These are phyloP conservation scores for Saguinus imperator DNA, from an alignment of 2,113 vertebrate genomes.

Conservation along the genomic window DNA sequence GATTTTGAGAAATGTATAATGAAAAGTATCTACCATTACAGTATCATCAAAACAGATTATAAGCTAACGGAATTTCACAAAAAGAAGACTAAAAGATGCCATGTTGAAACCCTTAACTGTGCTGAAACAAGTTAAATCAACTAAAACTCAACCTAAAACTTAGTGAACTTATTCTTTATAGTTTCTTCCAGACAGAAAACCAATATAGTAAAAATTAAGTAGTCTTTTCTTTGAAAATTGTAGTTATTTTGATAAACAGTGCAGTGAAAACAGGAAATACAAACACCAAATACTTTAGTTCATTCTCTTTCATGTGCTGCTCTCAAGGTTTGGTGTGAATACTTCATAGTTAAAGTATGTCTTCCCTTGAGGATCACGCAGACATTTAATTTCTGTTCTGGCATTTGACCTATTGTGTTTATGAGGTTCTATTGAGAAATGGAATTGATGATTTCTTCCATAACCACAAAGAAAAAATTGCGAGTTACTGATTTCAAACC, in stretches of 20 bases:
- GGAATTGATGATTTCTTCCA: constrained; percentile 76
- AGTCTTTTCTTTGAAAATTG: constrained; percentile 75
- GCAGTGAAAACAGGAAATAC: constrained; percentile 75
- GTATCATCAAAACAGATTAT: background rate
- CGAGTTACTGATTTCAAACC: constrained; percentile 78
- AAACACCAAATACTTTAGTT: constrained; percentile 57
- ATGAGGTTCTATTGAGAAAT: constrained; percentile 77
- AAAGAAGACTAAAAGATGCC: background rate
- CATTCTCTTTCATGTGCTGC: constrained; percentile 59
- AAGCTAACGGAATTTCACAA: background rate
- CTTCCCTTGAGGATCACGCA: constrained; percentile 69
- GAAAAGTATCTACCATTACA: background rate
- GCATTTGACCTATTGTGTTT: constrained; percentile 77
- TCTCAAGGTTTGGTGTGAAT: constrained; percentile 74
- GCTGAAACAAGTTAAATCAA: constrained; percentile 54
- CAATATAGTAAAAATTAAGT: constrained; percentile 76
- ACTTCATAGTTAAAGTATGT: constrained; percentile 78
- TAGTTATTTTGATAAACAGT: constrained; percentile 81
- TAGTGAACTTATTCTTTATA: constrained; percentile 75
- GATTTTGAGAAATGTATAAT: background rate
- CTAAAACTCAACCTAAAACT: constrained; percentile 65
- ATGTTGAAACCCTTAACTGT: constrained; percentile 78
- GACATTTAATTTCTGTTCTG: constrained; percentile 82
- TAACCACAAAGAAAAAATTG: constrained; percentile 77
- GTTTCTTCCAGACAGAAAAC: constrained; percentile 68